Conservation (phyloP, 2,888 invertebrate species). For the Drosophila eohydei region DNA sequence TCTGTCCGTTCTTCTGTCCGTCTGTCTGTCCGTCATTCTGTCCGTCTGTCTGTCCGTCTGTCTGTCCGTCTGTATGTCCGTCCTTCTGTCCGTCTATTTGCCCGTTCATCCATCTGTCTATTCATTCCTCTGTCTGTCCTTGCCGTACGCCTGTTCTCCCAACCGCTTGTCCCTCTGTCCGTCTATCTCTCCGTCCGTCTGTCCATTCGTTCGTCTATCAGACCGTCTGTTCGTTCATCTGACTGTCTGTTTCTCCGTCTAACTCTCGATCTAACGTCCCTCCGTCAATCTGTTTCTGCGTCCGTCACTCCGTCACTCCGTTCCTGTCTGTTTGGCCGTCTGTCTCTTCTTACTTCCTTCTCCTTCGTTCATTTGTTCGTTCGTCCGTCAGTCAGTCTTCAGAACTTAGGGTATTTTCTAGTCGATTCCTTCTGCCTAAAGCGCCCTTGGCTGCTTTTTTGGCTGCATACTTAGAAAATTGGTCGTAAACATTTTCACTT, state of each 20-base stretch:
- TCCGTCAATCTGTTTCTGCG: background rate
- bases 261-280: background rate
- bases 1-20: background rate
- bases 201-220: background rate
- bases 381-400: background rate
- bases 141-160: background rate
- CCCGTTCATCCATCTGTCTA: background rate
- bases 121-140: background rate
- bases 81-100: background rate
- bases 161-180: background rate
- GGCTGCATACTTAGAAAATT: constrained; percentile 60
- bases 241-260: background rate
- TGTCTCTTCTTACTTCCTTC: too few species aligned
- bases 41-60: background rate
- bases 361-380: background rate
- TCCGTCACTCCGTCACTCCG: background rate
- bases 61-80: background rate
- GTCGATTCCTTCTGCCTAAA: background rate
- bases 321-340: too few species aligned
- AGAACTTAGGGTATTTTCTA: background rate
- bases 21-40: background rate
- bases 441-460: constrained; percentile 44
- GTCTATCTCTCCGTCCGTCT: background rate
- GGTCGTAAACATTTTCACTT: constrained; percentile 73
- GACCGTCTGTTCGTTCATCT: background rate